These are phyloP conservation scores for Castor canadensis DNA, from an alignment of 2,113 vertebrate species.

Conservation along the genomic window DNA sequence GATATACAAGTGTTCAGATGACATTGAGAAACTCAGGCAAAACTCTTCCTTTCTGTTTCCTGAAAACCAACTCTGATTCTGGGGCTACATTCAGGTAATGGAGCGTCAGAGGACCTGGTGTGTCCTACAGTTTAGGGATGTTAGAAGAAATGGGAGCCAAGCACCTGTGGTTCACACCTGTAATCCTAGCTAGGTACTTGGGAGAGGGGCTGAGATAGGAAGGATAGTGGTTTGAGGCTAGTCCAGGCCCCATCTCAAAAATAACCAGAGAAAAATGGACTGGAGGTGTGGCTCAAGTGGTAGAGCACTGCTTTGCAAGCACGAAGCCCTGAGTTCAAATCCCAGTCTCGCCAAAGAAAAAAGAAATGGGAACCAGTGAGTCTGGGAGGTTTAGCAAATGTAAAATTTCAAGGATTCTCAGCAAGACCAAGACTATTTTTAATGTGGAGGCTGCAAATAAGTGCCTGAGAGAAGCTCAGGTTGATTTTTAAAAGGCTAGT, in stretches of 20 bases:
- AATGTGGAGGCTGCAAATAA: background rate
- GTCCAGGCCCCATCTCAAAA: no score
- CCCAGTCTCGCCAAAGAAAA: no score
- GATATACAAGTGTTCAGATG: background rate
- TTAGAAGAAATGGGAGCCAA: background rate
- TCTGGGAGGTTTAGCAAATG: background rate
- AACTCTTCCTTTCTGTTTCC: background rate
- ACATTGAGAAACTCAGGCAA: background rate
- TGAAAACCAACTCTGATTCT: background rate
- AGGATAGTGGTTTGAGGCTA: no score
- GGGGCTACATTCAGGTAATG: background rate
- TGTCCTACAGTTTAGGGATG: background rate
- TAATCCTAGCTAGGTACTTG: no score
- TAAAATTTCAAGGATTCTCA: conserved; percentile 12
- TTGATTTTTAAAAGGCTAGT: background rate
- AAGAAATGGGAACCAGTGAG: no score
- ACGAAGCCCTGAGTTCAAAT: no score
- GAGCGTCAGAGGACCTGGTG: background rate
- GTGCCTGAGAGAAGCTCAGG: background rate
- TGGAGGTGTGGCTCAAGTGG: no score
- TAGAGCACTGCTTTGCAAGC: no score
- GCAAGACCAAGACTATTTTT: conserved; percentile 6
- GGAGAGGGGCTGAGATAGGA: no score
- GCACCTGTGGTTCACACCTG: no score
- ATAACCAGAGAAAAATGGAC: no score